These are phyloP conservation scores for Melanaphis sacchari DNA, from an alignment of 1,140 invertebrate species.

Conservation along the genomic window DNA sequence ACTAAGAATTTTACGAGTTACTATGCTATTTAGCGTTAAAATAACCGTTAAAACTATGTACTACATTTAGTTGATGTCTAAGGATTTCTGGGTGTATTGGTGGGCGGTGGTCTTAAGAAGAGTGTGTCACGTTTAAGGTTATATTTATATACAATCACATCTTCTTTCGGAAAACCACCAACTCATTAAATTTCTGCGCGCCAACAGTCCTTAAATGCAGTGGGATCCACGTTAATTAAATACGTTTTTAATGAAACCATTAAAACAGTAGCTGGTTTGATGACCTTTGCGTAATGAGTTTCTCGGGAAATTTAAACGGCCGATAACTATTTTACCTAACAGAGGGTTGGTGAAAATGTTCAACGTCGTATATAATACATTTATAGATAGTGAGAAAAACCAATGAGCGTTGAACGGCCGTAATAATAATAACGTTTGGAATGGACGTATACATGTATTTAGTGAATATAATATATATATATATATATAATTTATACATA, in stretches of 20 bases:
- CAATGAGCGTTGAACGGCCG: not conserved
- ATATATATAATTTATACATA: conserved; percentile 16
- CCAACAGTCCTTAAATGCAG: not conserved
- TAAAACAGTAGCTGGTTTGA: conserved; percentile 43
- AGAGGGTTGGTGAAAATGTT: not conserved
- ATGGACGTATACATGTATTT: not conserved
- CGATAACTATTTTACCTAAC: not conserved
- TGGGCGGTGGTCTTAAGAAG: not conserved
- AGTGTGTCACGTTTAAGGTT: not conserved
- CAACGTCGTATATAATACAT: not conserved
- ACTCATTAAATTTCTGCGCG: conserved; percentile 23
- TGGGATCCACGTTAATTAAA: conserved; percentile 43
- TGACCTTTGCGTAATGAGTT: conserved; percentile 23
- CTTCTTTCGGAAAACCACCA: not conserved
- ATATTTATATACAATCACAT: conserved; percentile 6
- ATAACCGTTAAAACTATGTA: not conserved
- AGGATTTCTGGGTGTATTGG: not conserved
- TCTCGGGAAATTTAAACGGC: not conserved
- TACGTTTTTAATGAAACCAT: conserved; percentile 49
- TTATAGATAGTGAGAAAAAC: not conserved
- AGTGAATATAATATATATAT: not conserved
- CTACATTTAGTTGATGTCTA: conserved; percentile 20
- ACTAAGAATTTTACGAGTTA: conserved; percentile 27
- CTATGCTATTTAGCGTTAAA: not conserved
- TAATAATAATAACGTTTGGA: not conserved